Conservation (phyloP, 2,888 invertebrate genomes). For the Agonum fuliginosum region DNA sequence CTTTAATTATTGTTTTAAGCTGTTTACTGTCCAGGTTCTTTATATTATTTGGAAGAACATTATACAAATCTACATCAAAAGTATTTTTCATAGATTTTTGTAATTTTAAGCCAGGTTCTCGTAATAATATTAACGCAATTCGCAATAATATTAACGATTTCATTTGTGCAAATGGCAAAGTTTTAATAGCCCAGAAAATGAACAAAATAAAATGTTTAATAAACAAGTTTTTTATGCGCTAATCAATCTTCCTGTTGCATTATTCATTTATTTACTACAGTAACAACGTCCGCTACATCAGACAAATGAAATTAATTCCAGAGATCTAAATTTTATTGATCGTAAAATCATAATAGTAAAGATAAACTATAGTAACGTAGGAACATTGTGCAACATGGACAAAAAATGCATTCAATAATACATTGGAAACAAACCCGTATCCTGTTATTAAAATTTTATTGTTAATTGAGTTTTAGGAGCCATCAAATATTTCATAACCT, state of each 20-base stretch:
- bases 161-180: too few relatives aligned
- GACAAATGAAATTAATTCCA: constrained; percentile 31
- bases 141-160: too few relatives aligned
- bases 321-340: constrained; percentile 28
- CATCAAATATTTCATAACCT: constrained; percentile 26
- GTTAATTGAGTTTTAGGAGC: constrained; percentile 24
- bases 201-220: constrained; percentile 20
- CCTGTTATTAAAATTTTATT: constrained; percentile 38
- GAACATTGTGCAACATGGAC: background rate
- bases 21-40: too few relatives aligned
- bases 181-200: too few relatives aligned
- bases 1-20: too few relatives aligned
- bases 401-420: constrained; percentile 34
- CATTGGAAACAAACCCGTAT: constrained; percentile 1
- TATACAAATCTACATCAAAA: too few relatives aligned
- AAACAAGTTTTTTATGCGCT: constrained; percentile 30
- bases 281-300: constrained; percentile 9
- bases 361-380: constrained; percentile 25
- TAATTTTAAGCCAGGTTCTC: too few relatives aligned
- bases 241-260: constrained; percentile 26
- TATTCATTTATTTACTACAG: constrained; percentile 12
- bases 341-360: constrained; percentile 31
- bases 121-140: too few relatives aligned
- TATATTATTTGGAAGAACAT: too few relatives aligned
- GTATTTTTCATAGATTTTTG: too few relatives aligned